These are phyloP conservation scores for Ctenodactylus gundi DNA, from an alignment of 2,113 vertebrate genomes.

Conservation along the genomic window DNA sequence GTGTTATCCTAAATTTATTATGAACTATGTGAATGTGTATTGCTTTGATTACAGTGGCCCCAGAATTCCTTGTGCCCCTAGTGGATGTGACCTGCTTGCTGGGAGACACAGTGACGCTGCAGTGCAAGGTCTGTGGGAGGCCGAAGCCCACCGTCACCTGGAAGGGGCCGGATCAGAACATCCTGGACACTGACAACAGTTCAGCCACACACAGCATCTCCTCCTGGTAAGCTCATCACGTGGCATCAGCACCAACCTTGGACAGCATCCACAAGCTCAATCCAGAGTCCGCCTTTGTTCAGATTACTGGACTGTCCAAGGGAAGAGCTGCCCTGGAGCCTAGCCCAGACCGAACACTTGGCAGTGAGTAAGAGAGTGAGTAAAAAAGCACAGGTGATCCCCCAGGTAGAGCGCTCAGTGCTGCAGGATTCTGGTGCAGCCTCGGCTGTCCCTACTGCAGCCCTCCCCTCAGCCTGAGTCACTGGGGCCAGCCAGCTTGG, in stretches of 20 bases:
- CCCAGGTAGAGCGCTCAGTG: accelerated
- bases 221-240: constrained; percentile 80
- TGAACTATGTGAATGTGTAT: background rate
- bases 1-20: background rate
- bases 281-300: background rate
- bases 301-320: background rate
- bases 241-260: accelerated
- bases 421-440: no score
- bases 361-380: background rate
- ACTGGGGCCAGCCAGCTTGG: background rate
- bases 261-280: background rate
- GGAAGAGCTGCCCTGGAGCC: background rate
- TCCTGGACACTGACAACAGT: constrained; percentile 91
- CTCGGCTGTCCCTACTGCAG: background rate
- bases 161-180: constrained; percentile 95
- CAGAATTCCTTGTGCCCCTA: constrained; percentile 95
- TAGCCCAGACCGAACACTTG: background rate
- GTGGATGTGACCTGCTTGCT: constrained; percentile 95
- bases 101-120: constrained; percentile 94
- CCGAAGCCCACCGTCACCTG: constrained; percentile 94
- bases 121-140: constrained; percentile 96
- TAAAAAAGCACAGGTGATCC: background rate
- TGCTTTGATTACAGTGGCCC: constrained; percentile 88
- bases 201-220: constrained; percentile 80
- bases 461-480: background rate